Evolutionary conservation across 2,797 vertebrate species (phyloP), one percentile per base, ranked within the genome.

Genomic region (Meriones psammophilus): DNA sequence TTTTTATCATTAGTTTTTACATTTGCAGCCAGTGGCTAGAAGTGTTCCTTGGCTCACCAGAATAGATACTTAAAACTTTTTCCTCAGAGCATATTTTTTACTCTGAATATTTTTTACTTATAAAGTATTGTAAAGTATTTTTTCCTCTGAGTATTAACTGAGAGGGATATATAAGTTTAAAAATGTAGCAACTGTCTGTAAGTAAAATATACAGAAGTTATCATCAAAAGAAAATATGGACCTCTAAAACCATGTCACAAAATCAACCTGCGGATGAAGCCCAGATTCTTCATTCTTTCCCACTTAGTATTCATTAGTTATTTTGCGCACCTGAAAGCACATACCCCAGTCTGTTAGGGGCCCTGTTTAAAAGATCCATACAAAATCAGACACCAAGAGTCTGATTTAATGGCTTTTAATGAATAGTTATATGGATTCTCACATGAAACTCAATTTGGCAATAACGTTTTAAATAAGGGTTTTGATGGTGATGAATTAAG

Each of bases 111-210:
- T 68, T 60, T 68, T 66, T 10, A 26, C 81, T 68, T n/a, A 12
- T 46, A 62, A 50, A 10, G 50, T 22, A 4, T 73, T 89, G 50
- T 50, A 50, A 50, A 50, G 50, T 50, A 8, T 50, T 50, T 93
- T 96, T 91, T 90, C 94, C 91, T 94, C 10, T 96, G 88, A 94
- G 81, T 93, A 96, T 76, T 93, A 97, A 88, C 60, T 91, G 26
- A 77, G 80, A 90, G 1, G 69, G 5, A 88, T 33, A 79, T 6
- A 10, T 74, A 85, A 84, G 5, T 54, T 77, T 88, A 36, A 93
- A 95, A 95, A 88, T 85, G 79, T 39, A 78, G 62, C 73, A 79
- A n/a, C 46, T 93, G 20, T 79, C 33, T 93, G 6, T 42, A 92
- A 69, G 46, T 58, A 78, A 60, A 86, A 42, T 68, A 24, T 93